Conservation (phyloP, 2,797 vertebrate genomes). For the Iguana delicatissima region DNA sequence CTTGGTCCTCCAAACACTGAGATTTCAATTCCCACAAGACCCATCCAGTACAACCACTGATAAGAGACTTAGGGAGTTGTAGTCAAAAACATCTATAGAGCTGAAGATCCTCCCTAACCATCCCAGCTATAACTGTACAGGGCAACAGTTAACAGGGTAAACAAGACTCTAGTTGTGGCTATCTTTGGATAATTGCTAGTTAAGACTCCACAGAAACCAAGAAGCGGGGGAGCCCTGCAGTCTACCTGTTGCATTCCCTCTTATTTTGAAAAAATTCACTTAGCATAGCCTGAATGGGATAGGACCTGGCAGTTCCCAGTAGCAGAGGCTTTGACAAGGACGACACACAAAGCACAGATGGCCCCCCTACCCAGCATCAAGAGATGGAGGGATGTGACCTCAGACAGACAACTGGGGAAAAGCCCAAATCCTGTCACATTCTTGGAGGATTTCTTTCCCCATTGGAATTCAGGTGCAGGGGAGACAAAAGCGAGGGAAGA, state of each 20-base stretch:
- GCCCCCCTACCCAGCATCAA: slow-evolving; percentile 33
- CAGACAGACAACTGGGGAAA: slow-evolving; percentile 44
- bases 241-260: neutral
- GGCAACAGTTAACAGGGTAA: neutral
- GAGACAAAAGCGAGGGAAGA: neutral
- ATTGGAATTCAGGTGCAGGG: slow-evolving; percentile 54
- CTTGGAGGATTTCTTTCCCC: slow-evolving; percentile 16
- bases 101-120: neutral
- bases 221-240: neutral
- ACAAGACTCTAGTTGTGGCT: neutral
- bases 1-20: neutral
- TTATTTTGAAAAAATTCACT: slow-evolving; percentile 19
- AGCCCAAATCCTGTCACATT: slow-evolving; percentile 47
- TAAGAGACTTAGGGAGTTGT: neutral
- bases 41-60: neutral
- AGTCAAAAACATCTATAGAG: neutral
- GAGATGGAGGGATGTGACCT: slow-evolving; percentile 30
- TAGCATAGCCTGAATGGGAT: neutral
- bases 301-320: neutral
- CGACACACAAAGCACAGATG: slow-evolving; percentile 45
- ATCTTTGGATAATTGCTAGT: neutral
- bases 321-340: slow-evolving; percentile 37
- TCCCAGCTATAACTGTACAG: too few relatives aligned
- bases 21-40: neutral
- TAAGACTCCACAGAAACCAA: too few relatives aligned